Conservation (phyloP, 2,888 invertebrate genomes). For the Phortica magna region DNA sequence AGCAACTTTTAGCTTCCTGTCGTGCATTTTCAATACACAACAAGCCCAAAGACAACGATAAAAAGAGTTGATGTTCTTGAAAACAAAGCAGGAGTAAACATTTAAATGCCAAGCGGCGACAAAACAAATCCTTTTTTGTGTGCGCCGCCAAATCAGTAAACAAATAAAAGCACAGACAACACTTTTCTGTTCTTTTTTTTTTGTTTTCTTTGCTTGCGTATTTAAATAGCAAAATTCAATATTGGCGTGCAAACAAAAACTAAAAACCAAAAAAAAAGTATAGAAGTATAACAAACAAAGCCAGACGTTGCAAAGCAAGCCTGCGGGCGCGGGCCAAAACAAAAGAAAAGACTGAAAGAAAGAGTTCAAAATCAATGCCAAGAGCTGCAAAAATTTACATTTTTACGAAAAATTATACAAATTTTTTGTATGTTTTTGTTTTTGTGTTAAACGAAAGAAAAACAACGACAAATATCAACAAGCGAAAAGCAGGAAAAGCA, state of each 20-base stretch:
- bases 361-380: slow-evolving; percentile 66
- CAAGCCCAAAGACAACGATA: too few species aligned
- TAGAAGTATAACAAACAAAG: slow-evolving; percentile 51
- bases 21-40: too few species aligned
- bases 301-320: too few species aligned
- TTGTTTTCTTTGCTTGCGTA: slow-evolving; percentile 35
- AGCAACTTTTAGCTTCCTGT: too few species aligned
- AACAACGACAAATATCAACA: slow-evolving; percentile 6
- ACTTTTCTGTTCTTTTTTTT: slow-evolving; percentile 16
- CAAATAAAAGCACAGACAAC: slow-evolving; percentile 37
- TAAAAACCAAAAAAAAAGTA: slow-evolving; percentile 52
- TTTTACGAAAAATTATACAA: slow-evolving; percentile 52
- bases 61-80: background rate
- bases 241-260: slow-evolving; percentile 64
- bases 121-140: slow-evolving; percentile 32
- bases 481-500: background rate
- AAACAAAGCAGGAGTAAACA: background rate
- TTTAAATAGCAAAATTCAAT: slow-evolving; percentile 69
- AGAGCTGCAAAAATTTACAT: slow-evolving; percentile 68
- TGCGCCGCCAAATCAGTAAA: slow-evolving; percentile 27
- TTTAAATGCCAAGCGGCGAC: slow-evolving; percentile 19
- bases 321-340: background rate
- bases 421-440: slow-evolving; percentile 37
- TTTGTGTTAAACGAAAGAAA: slow-evolving; percentile 24
- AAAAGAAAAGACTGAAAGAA: slow-evolving; percentile 44